Evolutionary conservation across 1,140 invertebrate genomes (phyloP).

Genomic region (Triops longicaudatus): DNA sequence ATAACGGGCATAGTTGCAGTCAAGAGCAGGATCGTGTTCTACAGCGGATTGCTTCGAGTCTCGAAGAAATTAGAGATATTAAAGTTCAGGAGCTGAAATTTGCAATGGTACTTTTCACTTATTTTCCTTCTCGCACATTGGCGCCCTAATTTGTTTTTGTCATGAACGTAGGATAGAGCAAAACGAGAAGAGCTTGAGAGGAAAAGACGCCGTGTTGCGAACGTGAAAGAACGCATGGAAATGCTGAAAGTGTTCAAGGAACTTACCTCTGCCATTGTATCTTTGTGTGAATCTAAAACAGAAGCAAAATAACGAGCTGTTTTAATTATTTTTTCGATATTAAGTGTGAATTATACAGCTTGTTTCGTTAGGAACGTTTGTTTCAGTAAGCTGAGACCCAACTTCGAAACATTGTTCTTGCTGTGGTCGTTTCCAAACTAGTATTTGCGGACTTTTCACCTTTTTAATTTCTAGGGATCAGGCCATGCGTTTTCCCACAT

Average conservation of each 20-base stretch:
- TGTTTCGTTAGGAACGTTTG: no score
- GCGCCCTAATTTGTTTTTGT: no score
- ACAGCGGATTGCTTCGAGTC: not conserved
- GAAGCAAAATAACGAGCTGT: not conserved
- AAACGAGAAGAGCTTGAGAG: not conserved
- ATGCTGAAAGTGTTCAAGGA: not conserved
- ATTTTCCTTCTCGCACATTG: no score
- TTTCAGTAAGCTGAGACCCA: no score
- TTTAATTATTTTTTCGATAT: not conserved
- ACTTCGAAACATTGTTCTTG: no score
- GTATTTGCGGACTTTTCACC: no score
- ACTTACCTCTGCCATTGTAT: not conserved
- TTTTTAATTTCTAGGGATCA: no score
- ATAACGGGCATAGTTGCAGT: not conserved
- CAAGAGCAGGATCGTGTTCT: not conserved
- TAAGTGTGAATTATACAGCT: not conserved
- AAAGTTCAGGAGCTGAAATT: not conserved
- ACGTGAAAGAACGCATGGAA: not conserved
- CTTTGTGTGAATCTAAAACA: not conserved
- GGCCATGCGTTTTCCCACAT: no score
- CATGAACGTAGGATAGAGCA: not conserved
- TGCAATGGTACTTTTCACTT: not conserved
- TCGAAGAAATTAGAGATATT: not conserved
- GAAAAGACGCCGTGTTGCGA: not conserved
- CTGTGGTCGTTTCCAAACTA: no score